phyloP scores from a whole-genome alignment of 2,113 vertebrate species.

The Poicephalus meyeri region DNA sequence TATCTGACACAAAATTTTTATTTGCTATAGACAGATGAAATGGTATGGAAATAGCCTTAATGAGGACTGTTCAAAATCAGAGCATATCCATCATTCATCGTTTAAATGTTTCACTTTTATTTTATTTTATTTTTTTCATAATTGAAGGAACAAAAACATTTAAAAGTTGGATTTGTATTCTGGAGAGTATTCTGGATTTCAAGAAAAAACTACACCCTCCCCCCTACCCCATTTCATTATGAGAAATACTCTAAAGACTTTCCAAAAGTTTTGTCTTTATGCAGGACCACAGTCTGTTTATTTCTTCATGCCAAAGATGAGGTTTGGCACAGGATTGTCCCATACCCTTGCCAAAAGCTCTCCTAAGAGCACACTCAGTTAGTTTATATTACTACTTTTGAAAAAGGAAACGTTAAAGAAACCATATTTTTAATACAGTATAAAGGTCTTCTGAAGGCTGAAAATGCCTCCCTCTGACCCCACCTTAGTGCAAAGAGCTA shows the following conservation, averaged over 20 bases:
- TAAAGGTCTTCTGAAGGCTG: constrained; percentile 55
- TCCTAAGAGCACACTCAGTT: constrained; percentile 62
- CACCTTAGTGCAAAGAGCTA: background rate
- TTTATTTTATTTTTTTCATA: background rate
- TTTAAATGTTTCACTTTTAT: background rate
- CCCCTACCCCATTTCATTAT: constrained; percentile 40
- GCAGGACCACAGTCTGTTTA: constrained; percentile 45
- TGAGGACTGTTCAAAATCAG: background rate
- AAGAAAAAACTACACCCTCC: background rate
- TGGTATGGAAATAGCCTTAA: background rate
- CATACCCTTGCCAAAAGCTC: constrained; percentile 41
- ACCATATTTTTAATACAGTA: constrained; percentile 56
- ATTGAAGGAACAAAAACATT: constrained; percentile 15
- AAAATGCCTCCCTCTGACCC: constrained; percentile 18
- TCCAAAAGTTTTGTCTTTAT: constrained; percentile 62
- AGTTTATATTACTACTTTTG: constrained; percentile 69
- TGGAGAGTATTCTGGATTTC: background rate
- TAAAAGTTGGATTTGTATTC: background rate
- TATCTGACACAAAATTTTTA: background rate
- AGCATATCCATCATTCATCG: background rate
- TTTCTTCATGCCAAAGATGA: constrained; percentile 49
- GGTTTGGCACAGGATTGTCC: constrained; percentile 34
- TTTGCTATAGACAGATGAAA: constrained; percentile 11
- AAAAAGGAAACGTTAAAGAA: constrained; percentile 68
- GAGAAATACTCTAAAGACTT: constrained; percentile 62